Evolutionary conservation across 2,888 invertebrate species (phyloP).

Genomic region (Tinea semifulvella): DNA sequence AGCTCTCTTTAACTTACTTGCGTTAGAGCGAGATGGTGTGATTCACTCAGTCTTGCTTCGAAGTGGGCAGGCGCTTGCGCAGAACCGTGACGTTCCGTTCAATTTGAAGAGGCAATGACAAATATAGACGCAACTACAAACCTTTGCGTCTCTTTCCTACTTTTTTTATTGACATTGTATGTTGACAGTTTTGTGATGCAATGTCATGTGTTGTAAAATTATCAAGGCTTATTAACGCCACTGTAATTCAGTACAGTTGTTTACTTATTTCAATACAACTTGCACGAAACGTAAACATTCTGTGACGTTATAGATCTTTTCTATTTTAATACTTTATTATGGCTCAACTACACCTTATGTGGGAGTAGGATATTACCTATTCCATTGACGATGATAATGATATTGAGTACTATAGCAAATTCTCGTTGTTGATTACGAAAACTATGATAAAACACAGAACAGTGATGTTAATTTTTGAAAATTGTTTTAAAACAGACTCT

Average conservation of each 20-base stretch:
- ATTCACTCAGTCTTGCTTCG: conserved; percentile 27
- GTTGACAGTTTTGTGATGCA: conserved; percentile 43
- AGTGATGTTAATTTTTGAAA: no score
- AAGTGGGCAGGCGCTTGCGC: conserved; percentile 55
- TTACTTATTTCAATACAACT: not conserved
- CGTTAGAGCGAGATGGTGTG: conserved; percentile 35
- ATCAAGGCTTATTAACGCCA: conserved; percentile 27
- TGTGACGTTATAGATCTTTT: no score
- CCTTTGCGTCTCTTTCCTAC: conserved; percentile 39
- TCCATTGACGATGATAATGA: no score
- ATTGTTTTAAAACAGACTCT: no score
- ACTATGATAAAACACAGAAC: no score
- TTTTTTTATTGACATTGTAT: conserved; percentile 31
- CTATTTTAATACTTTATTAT: no score
- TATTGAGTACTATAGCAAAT: no score
- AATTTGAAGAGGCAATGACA: conserved; percentile 51
- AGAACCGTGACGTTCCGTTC: conserved; percentile 54
- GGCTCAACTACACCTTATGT: no score
- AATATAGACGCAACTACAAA: conserved; percentile 26
- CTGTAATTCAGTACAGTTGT: no score
- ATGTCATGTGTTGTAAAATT: conserved; percentile 29
- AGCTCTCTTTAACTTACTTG: conserved; percentile 16
- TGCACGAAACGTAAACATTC: not conserved
- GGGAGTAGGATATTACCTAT: no score
- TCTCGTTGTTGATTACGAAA: no score